Base-by-base conservation (phyloP, 2,113 vertebrate genomes). In the Aepyceros melampus region DNA sequence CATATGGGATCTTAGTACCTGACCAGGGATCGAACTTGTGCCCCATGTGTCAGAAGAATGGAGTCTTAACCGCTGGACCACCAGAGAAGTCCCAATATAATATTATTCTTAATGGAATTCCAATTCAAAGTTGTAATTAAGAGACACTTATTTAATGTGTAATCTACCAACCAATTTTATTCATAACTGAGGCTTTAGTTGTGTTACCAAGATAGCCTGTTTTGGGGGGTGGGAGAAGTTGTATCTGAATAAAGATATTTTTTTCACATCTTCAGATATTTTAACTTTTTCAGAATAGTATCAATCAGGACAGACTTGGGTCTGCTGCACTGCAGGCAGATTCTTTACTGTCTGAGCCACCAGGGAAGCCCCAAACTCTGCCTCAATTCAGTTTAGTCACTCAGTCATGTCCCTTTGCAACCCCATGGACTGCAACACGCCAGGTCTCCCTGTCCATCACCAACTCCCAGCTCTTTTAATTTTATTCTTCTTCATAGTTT, bases 131-230 rank as follows among this genome's bases (percentile, higher is more conserved):
- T 76, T 79, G 19, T 78, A 60, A 60, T 62, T 94, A 55, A 90
- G 45, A 94, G 79, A 29, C 40, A 49, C 6, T 64, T 76, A 64
- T 3, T 47, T 55, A 89, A 76, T 91, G 49, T 91, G 5, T 60
- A 51, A 56, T 78, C 55, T 49, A 64, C 27, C 29, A 91, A 43
- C 84, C 87, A 71, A 87, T 83, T 87, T 83, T 23, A 95, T 64
- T 60, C 49, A 45, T 31, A 91, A 4, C 27, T 58, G 36, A 93
- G 62, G 56, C 60, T 94, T 93, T 47, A 67, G 43, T 40, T 93
- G 67, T 71, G 43, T 36, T 43, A 29, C 19, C 45, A 49, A 56
- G 19, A 60, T 58, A 58, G 31, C 19, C 2, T 67, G 45, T 79
- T 3, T 23, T 60, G 0, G 3, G 12, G 5, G 60, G 3, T 29